Evolutionary conservation across 2,888 invertebrate genomes (phyloP), one percentile per base, ranked within the genome.

Genomic region (Pyrrhia umbra): DNA sequence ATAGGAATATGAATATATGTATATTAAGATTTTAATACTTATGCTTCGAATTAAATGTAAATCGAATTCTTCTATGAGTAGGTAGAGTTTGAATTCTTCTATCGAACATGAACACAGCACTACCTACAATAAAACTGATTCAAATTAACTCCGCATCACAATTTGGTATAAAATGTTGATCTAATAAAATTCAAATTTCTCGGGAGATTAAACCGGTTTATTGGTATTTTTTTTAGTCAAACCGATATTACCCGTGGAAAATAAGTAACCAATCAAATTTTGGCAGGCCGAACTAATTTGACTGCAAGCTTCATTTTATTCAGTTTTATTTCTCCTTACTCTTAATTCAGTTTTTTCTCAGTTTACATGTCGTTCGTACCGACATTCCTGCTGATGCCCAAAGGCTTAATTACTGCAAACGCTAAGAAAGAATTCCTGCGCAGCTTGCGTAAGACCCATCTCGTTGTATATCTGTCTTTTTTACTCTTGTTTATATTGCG

Each of bases 371-470:
- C 51, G 49, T 42, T 67, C 27, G n/a, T 34, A 30, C 54, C 34
- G 30, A 51, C 68, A 71, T 71, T 80, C 67, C 61, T 75, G 72
- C 63, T 68, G 52, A 67, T 66, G 58, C 67, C 63, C 75, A 75
- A 77, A 75, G 63, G 63, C 75, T 80, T 79, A 79, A 79, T 79
- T 80, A 75, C 70, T 63, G 66, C 75, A 71, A 74, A 77, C 61
- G 59, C 62, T 43, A 65, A 68, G 65, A 71, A 68, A 68, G 68
- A 79, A 80, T 78, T 80, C 65, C 65, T 66, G 62, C 56, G 63
- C 46, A 69, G 58, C 59, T 67, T 73, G 67, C 66, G 62, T 80
- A 74, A 68, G 68, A 70, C 45, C 58, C 57, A 43, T 51, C 54
- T 56, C 9, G 45, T 25, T 60, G 42, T 74, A 62, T 23, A 10